Conservation (phyloP, 2,113 vertebrate genomes). For the Columba livia region DNA sequence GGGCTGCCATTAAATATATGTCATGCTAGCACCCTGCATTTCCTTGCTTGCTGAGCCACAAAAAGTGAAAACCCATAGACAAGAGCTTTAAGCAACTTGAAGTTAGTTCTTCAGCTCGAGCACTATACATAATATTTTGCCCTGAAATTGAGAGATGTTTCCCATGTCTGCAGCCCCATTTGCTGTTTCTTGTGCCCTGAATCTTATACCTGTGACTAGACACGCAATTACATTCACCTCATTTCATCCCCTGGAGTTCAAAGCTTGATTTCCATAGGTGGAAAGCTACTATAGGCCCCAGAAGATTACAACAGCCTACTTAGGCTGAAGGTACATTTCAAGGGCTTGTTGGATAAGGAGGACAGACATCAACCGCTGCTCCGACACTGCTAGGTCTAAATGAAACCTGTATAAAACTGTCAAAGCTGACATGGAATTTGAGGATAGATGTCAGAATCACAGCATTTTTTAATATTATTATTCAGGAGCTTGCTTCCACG, state of each 20-base stretch:
- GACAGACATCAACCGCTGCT: not conserved
- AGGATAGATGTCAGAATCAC: not conserved
- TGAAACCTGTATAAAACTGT: not conserved
- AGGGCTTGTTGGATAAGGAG: constrained; percentile 19
- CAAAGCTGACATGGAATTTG: not conserved
- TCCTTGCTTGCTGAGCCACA: not conserved
- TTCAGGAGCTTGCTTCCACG: not conserved
- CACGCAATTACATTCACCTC: not conserved
- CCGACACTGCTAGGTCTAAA: not conserved
- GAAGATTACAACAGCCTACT: constrained; percentile 46
- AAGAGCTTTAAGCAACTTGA: not conserved
- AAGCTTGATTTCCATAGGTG: constrained; percentile 2
- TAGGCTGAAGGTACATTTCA: not conserved
- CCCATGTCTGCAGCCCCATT: not conserved
- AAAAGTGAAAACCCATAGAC: not conserved
- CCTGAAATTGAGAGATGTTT: not conserved
- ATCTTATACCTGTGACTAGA: not conserved
- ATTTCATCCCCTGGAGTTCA: constrained; percentile 29
- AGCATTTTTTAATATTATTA: not conserved
- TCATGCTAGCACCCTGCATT: not conserved
- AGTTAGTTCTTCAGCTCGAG: not conserved
- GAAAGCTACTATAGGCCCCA: constrained; percentile 41
- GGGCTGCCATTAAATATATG: not conserved
- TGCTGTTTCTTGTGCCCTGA: not conserved
- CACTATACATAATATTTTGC: rapidly evolving